Base-by-base conservation (phyloP, 2,888 invertebrate genomes). In the Acleris emargana region DNA sequence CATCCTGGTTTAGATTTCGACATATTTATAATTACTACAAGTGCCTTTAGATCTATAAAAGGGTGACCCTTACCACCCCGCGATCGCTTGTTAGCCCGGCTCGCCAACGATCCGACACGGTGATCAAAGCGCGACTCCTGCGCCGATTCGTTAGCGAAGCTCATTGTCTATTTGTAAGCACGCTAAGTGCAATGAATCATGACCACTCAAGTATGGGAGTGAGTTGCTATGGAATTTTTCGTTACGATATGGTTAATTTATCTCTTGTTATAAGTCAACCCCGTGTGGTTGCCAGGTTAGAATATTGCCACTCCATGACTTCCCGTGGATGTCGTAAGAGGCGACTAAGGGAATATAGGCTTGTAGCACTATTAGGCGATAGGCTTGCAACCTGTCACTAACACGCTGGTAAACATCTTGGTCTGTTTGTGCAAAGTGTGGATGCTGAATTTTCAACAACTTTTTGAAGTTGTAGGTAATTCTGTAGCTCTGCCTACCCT, bases 31-130 rank as follows among this genome's bases (percentile, higher is more conserved):
- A n/a, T 7, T n/a, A n/a, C 32, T 9, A 32, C 13, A 38, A 38
- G 53, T 38, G 18, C 13, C 53, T 38, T 52, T 17, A 28, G 11
- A 52, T 52, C 52, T 52, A 52, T 52, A 32, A 28, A 28, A 52
- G 28, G 54, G 49, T 61, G 69, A 69, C 68, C 45, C 68, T 71
- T 67, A 62, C 64, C 57, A 57, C 64, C 62, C 70, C 62, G 83
- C 84, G 79, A 86, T 82, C 79, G 85, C 85, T 90, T 87, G 86
- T 90, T 91, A 91, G 87, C 82, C 85, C 87, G 88, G 76, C 76
- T 72, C 81, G 89, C 81, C 54, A 71, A 82, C 68, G 70, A 90
- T 90, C 84, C 85, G 91, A 88, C 77, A 64, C 77, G 64, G 64
- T 88, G 91, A 91, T 91, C 91, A 90, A 91, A 91, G 91, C 69